Conservation (phyloP, 2,797 vertebrate species). For the Diplodus puntazzo region DNA sequence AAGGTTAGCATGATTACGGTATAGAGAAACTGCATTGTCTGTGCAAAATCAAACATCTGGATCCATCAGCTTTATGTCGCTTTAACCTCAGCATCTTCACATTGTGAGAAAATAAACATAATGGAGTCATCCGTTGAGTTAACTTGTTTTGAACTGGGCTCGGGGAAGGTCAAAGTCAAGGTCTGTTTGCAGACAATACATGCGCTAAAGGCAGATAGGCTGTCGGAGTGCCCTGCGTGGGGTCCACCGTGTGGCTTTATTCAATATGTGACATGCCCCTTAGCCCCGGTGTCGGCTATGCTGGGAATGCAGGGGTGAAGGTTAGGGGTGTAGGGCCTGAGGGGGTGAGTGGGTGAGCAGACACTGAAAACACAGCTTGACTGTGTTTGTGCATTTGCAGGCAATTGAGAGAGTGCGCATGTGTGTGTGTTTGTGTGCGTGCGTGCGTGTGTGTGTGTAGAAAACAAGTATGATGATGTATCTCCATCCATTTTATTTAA, state of each 20-base stretch:
- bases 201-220: conserved; percentile 49
- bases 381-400: conserved; percentile 58
- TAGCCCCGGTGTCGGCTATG: conserved; percentile 72
- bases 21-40: background rate
- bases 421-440: conserved; percentile 2
- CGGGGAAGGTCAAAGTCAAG: conserved; percentile 80
- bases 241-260: conserved; percentile 66
- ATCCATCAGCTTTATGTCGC: background rate
- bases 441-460: conserved; percentile 1
- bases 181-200: conserved; percentile 75
- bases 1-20: background rate
- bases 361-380: conserved; percentile 69
- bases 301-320: conserved; percentile 81
- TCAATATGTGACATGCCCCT: conserved; percentile 73
- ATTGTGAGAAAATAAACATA: background rate
- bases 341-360: conserved; percentile 50
- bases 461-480: background rate
- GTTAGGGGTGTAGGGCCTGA: conserved; percentile 63
- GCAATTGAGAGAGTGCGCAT: conserved; percentile 7
- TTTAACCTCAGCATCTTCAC: background rate
- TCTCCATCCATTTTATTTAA: background rate
- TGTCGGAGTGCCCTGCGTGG: conserved; percentile 47
- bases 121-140: conserved; percentile 16
- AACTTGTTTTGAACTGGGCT: conserved; percentile 41
- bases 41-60: background rate